phyloP scores from a whole-genome alignment of 1,140 invertebrate genomes.

The Goniozus legneri region DNA sequence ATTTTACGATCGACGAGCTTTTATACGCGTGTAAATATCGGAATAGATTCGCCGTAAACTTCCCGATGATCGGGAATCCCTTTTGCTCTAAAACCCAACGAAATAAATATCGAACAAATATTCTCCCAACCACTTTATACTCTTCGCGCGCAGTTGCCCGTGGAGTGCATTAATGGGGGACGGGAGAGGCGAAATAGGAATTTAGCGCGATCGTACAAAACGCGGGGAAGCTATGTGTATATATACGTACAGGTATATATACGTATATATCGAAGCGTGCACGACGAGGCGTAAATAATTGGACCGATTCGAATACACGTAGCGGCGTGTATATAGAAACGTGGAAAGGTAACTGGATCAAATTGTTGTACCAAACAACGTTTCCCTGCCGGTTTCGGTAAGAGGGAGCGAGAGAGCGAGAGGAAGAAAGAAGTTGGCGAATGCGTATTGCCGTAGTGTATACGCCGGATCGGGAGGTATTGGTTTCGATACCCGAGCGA shows the following conservation, averaged over 20 bases:
- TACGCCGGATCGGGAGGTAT: conserved; percentile 13
- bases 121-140: conserved; percentile 10
- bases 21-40: too few relatives aligned
- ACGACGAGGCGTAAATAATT: conserved; percentile 6
- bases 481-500: too few relatives aligned
- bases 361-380: background rate
- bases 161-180: conserved; percentile 4
- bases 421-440: conserved; percentile 27
- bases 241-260: background rate
- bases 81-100: too few relatives aligned
- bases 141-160: conserved; percentile 15
- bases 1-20: too few relatives aligned
- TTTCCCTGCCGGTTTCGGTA: conserved; percentile 10
- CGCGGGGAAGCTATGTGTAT: background rate
- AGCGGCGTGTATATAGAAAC: too few relatives aligned
- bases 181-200: background rate
- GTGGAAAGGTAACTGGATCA: conserved; percentile 5
- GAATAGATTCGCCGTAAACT: too few relatives aligned
- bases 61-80: too few relatives aligned
- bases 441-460: conserved; percentile 21
- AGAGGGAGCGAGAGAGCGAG: conserved; percentile 9
- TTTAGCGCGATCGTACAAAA: background rate
- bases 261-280: too few relatives aligned
- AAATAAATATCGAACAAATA: background rate
- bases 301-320: background rate